Percentiles rank a stretch among this genome's conserved stretches.
Conservation (phyloP, 2,113 vertebrate species). For the Calypte anna region DNA sequence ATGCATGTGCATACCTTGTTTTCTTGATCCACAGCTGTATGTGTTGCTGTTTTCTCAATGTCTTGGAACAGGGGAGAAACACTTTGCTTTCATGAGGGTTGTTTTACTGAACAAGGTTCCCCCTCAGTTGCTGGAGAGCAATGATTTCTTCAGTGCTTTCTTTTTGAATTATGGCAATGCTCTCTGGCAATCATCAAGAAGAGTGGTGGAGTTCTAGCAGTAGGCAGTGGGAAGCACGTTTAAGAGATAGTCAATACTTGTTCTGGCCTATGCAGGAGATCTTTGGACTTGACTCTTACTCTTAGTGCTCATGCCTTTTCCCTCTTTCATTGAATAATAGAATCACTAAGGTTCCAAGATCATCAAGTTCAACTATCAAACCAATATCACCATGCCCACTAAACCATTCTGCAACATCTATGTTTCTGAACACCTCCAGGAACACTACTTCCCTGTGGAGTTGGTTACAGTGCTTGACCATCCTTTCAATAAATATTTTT, state of each 20-base stretch:
- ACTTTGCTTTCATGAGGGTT: not conserved
- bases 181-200: not conserved
- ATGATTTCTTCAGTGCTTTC: not conserved
- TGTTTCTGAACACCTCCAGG: no score
- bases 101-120: not conserved
- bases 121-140: not conserved
- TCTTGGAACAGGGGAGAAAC: not conserved
- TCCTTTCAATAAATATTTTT: no score
- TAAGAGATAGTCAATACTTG: not conserved
- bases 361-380: no score
- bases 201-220: not conserved
- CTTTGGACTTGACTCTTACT: not conserved
- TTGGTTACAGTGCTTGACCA: no score
- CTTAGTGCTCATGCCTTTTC: not conserved
- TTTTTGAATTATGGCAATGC: not conserved
- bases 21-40: not conserved
- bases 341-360: no score
- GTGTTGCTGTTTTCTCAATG: not conserved
- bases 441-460: no score
- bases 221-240: not conserved
- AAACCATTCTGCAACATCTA: no score
- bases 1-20: fast-evolving
- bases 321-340: not conserved
- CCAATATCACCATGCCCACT: no score
- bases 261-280: not conserved